Evolutionary conservation across 1,140 invertebrate genomes (phyloP).

Genomic region (Drosophila erecta): DNA sequence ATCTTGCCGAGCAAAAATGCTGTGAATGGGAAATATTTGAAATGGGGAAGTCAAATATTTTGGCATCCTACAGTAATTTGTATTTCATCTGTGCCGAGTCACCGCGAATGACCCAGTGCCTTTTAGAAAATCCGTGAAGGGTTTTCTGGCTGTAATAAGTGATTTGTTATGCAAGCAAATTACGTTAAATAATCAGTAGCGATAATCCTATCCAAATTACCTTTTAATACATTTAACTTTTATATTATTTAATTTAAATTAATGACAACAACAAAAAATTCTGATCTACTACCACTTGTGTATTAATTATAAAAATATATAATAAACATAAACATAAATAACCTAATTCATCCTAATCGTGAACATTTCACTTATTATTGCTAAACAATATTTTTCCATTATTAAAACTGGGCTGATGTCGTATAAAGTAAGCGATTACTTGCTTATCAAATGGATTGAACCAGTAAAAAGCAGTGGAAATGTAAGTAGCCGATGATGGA

Average conservation of each 20-base stretch:
- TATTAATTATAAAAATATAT: no score
- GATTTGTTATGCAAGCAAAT: background rate
- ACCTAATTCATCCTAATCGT: no score
- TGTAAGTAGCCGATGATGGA: conserved; percentile 16
- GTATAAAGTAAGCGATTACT: conserved; percentile 24
- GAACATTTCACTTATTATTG: background rate
- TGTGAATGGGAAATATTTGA: conserved; percentile 38
- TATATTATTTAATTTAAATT: no score
- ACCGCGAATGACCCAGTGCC: background rate
- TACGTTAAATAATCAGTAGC: background rate
- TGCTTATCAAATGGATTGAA: conserved; percentile 6
- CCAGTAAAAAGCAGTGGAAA: background rate
- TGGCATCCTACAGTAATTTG: background rate
- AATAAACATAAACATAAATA: no score
- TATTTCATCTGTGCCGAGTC: background rate
- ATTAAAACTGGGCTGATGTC: conserved; percentile 2
- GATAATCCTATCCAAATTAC: no score
- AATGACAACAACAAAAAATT: no score
- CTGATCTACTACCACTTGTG: no score
- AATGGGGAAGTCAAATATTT: conserved; percentile 23
- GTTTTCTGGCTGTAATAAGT: background rate
- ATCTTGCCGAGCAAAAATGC: conserved; percentile 14
- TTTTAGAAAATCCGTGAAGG: background rate
- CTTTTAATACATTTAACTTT: no score
- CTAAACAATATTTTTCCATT: background rate